These are phyloP conservation scores for Cotesia congregata DNA, from an alignment of 2,888 invertebrate genomes.

Conservation along the genomic window DNA sequence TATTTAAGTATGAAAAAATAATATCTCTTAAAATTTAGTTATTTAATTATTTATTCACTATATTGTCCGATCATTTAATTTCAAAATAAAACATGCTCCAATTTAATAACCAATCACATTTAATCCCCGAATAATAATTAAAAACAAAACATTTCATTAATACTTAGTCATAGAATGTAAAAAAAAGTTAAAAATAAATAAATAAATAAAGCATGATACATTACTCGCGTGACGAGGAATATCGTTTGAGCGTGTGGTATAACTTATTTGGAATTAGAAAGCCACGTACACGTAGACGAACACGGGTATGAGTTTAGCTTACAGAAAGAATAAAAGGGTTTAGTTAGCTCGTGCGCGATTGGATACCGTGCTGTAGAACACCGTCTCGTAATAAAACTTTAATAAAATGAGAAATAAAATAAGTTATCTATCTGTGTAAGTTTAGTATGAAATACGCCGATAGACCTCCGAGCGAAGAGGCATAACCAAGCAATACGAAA, in stretches of 20 bases:
- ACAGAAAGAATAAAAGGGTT: constrained; percentile 1
- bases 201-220: constrained; percentile 15
- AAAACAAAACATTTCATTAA: too few species aligned
- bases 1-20: too few species aligned
- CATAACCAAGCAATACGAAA: not conserved
- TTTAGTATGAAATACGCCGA: not conserved
- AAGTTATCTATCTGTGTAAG: constrained; percentile 9
- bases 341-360: constrained; percentile 36
- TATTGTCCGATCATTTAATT: too few species aligned
- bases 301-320: constrained; percentile 4
- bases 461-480: not conserved
- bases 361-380: not conserved
- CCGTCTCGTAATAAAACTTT: not conserved
- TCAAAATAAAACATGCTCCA: too few species aligned
- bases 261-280: constrained; percentile 51
- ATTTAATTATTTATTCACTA: too few species aligned
- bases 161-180: not conserved
- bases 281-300: constrained; percentile 30
- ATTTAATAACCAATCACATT: too few species aligned
- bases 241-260: constrained; percentile 39
- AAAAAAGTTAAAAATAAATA: not conserved
- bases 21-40: too few species aligned
- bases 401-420: constrained; percentile 8
- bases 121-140: too few species aligned
- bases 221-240: constrained; percentile 34